Percentiles rank a stretch among this genome's conserved stretches.
phyloP scores from a whole-genome alignment of 2,113 vertebrate species.

The Pelusios castaneus region DNA sequence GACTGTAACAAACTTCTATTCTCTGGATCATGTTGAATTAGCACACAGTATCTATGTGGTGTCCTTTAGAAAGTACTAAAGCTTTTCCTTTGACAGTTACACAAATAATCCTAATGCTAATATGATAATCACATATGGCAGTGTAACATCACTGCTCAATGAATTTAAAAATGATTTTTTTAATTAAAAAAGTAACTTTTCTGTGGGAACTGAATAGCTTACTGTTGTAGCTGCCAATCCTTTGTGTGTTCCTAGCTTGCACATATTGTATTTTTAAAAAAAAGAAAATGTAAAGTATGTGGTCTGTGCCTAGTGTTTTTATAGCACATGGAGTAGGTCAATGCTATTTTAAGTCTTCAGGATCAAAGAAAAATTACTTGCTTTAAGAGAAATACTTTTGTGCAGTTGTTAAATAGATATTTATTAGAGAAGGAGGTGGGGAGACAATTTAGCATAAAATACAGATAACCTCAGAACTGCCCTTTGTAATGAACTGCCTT shows the following conservation, averaged over 20 bases:
- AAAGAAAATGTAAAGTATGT: conserved; percentile 67
- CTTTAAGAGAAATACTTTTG: conserved; percentile 68
- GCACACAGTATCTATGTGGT: not conserved
- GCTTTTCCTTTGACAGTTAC: conserved; percentile 39
- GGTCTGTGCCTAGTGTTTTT: conserved; percentile 81
- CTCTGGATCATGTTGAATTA: conserved; percentile 17
- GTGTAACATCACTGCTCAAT: conserved; percentile 25
- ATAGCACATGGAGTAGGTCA: conserved; percentile 62
- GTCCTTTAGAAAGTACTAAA: conserved; percentile 39
- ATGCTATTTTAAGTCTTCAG: conserved; percentile 54
- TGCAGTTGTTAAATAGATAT: conserved; percentile 66
- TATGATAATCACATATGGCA: not conserved
- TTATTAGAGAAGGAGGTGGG: conserved; percentile 57
- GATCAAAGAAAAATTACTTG: conserved; percentile 50
- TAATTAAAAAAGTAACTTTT: conserved; percentile 33
- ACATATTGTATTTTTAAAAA: conserved; percentile 64
- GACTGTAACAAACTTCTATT: conserved; percentile 20
- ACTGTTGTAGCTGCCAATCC: conserved; percentile 63
- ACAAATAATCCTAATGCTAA: conserved; percentile 39
- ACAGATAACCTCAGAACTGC: conserved; percentile 50
- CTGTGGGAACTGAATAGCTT: conserved; percentile 59
- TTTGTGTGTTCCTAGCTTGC: conserved; percentile 70
- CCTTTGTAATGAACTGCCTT: conserved; percentile 72
- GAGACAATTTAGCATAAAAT: conserved; percentile 42
- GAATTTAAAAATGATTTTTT: conserved; percentile 19